These are phyloP conservation scores for Oasisia sp. DNA, from an alignment of 2,888 invertebrate genomes.

Conservation along the genomic window DNA sequence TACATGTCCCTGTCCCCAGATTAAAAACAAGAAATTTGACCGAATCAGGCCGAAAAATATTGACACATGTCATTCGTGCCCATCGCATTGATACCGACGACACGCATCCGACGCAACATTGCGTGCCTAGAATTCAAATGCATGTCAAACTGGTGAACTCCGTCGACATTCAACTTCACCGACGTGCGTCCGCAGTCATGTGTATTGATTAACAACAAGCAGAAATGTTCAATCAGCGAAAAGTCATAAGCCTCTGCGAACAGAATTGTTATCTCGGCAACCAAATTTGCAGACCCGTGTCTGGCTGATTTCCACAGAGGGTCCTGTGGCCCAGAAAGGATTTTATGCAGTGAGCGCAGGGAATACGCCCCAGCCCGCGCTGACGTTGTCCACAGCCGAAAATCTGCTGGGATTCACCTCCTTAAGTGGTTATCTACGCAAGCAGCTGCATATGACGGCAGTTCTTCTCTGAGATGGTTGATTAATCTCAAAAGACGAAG, in stretches of 20 bases:
- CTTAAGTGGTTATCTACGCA: not conserved
- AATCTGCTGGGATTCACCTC: not conserved
- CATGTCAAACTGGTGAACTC: not conserved
- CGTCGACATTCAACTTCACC: not conserved
- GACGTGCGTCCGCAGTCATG: not conserved
- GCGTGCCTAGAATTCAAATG: slow-evolving; percentile 1
- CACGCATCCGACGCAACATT: not conserved
- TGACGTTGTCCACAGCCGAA: not conserved
- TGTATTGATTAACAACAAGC: slow-evolving; percentile 3
- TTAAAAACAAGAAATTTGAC: not conserved
- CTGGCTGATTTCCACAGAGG: slow-evolving; percentile 11
- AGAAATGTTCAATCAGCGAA: slow-evolving; percentile 4
- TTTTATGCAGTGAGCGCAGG: not conserved
- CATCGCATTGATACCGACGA: not conserved
- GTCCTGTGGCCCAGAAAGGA: not conserved
- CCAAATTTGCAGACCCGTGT: not conserved
- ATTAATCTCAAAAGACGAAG: not conserved
- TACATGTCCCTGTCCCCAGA: not conserved
- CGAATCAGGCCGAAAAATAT: not conserved
- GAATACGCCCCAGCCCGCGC: not conserved
- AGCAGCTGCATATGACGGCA: not conserved
- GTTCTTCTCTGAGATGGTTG: not conserved
- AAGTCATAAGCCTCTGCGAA: not conserved
- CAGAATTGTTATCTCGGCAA: slow-evolving; percentile 6
- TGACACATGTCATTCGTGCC: not conserved